Conservation (phyloP, 2,113 vertebrate species). For the Glaucidium brasilianum region DNA sequence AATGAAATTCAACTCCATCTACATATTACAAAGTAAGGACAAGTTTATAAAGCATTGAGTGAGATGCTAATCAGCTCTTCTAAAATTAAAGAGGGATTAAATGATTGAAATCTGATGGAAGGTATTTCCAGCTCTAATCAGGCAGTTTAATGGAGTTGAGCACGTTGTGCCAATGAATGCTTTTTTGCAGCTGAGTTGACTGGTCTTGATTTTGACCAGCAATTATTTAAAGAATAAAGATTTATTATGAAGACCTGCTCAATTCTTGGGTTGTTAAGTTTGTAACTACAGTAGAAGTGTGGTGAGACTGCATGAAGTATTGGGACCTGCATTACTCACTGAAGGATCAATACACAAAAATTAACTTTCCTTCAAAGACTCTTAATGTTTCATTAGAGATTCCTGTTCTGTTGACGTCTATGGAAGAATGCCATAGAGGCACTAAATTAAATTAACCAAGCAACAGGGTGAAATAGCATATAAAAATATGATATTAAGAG, state of each 20-base stretch:
- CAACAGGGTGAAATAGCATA: background rate
- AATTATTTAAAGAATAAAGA: background rate
- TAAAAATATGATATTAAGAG: background rate
- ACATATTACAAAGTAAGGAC: background rate
- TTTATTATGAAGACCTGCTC: background rate
- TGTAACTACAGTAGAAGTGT: background rate
- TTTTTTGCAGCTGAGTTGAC: background rate
- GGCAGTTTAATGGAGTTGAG: background rate
- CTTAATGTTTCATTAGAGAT: background rate
- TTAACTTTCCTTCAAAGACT: background rate
- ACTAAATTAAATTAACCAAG: background rate
- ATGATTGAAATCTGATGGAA: background rate
- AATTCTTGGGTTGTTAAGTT: background rate
- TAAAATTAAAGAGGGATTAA: background rate
- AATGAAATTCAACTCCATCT: conserved; percentile 19
- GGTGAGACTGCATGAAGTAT: background rate
- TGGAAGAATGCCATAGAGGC: background rate
- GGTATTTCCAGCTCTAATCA: conserved; percentile 1
- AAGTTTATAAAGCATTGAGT: background rate
- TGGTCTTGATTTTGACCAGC: background rate
- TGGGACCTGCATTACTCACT: background rate
- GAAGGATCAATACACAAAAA: background rate
- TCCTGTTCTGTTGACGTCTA: background rate
- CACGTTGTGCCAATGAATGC: background rate
- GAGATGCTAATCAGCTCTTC: background rate